These are phyloP conservation scores for Drosophila siamana DNA, from an alignment of 2,888 invertebrate species.

Conservation along the genomic window DNA sequence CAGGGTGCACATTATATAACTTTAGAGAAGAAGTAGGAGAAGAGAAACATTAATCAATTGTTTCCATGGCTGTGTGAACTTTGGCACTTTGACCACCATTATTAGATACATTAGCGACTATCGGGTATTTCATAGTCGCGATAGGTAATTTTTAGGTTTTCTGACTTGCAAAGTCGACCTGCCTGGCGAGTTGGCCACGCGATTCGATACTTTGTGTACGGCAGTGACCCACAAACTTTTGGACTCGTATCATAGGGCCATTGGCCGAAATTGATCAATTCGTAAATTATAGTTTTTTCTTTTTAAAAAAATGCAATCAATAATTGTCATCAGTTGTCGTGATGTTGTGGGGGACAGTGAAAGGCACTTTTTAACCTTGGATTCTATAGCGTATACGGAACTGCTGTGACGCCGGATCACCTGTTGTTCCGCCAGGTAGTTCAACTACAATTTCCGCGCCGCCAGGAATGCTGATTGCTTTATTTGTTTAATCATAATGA, in stretches of 20 bases:
- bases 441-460: conserved; percentile 43
- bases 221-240: conserved; percentile 65
- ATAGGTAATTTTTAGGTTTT: conserved; percentile 18
- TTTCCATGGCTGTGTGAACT: too few relatives aligned
- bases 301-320: conserved; percentile 3
- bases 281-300: background rate
- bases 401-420: conserved; percentile 32
- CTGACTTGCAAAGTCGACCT: conserved; percentile 10
- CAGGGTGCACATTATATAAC: too few relatives aligned
- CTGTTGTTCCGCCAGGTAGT: conserved; percentile 43
- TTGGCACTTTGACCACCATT: too few relatives aligned
- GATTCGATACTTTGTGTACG: conserved; percentile 25
- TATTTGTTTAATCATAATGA: conserved; percentile 43
- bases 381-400: conserved; percentile 47
- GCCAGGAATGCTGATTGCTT: conserved; percentile 27
- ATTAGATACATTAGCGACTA: too few relatives aligned
- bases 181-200: conserved; percentile 25
- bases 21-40: too few relatives aligned
- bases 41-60: too few relatives aligned
- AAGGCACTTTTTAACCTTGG: conserved; percentile 46
- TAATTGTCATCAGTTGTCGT: conserved; percentile 11
- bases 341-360: conserved; percentile 37
- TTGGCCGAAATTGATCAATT: conserved; percentile 23
- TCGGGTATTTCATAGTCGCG: background rate
- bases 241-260: conserved; percentile 25